Evolutionary conservation across 2,113 vertebrate genomes (phyloP), one percentile per base, ranked within the genome.

Genomic region (cat (Felis catus)): DNA sequence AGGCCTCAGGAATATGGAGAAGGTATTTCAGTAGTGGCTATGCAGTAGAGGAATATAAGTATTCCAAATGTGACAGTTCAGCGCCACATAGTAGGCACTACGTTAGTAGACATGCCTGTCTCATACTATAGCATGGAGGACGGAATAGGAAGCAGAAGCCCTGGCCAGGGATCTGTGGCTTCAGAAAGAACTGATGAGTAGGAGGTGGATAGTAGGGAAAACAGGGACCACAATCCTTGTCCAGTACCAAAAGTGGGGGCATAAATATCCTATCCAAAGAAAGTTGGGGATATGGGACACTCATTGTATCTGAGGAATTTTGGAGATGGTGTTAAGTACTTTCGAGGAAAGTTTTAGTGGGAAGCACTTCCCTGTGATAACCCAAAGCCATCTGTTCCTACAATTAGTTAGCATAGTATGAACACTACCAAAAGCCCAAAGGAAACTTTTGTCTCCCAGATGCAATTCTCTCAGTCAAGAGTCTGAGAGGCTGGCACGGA

Each of bases 391-490:
- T 89, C 78, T 93, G n/a, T 88, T 55, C 51, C 65, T 79, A 51
- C 3, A 36, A 55, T 78, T 45, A 90, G 19, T 39, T 45, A 14
- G 71, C 79, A 58, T 12, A 45, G n/a, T 41, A 31, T 31, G 51
- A 84, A 83, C 12, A 68, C 39, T 41, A 87, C 36, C 55, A 82
- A 95, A 82, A 90, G 19, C 58, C 53, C 31, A 45, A 25, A 91
- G 66, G 58, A 55, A 92, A 16, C 33, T 91, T 80, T 9, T 88
- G 61, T 87, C 23, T 89, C 29, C 48, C 51, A 81, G 80, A 31
- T 92, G 73, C 39, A 29, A 45, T 58, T 98, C 31, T 93, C 82
- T 55, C 80, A 91, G 87, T 91, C 65, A 73, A 79, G 68, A 76
- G 48, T 94, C 74, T 85, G 68, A 86, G 74, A 97, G 86, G 31